Percentiles rank a stretch among this genome's conserved stretches.
Conservation (phyloP, 2,113 vertebrate genomes). For the Atrichornis clamosus region DNA sequence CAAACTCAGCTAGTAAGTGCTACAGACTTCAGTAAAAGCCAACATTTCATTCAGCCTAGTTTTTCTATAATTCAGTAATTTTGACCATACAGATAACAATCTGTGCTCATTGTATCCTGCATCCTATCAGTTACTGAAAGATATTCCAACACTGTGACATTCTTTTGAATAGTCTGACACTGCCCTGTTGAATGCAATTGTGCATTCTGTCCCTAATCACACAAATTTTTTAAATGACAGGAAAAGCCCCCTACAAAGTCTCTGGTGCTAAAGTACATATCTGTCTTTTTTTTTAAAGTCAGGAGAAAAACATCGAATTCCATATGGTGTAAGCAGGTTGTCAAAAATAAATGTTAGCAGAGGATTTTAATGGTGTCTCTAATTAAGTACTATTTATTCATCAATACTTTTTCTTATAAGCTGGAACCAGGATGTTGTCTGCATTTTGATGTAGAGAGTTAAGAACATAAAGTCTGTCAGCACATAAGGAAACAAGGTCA, state of each 20-base stretch:
- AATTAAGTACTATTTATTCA: background rate
- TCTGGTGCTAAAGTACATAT: background rate
- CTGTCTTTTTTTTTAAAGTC: background rate
- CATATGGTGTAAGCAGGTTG: background rate
- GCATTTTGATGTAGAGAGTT: background rate
- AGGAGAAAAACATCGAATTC: background rate
- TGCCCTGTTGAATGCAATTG: background rate
- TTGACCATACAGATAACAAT: background rate
- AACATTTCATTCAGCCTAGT: background rate
- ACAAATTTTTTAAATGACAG: background rate
- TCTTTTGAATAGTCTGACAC: background rate
- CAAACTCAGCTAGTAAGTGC: background rate
- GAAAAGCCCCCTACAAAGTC: background rate
- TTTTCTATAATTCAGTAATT: background rate
- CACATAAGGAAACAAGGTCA: background rate
- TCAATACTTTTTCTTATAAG: background rate
- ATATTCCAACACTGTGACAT: background rate
- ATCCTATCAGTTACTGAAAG: background rate
- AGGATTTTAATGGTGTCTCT: background rate
- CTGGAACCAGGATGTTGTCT: background rate
- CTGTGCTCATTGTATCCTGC: background rate
- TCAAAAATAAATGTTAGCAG: background rate
- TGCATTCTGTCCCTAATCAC: background rate
- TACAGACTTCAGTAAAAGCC: background rate
- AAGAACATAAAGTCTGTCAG: background rate